Evolutionary conservation across 2,797 vertebrate genomes (phyloP).

Genomic region (Pseudopleuronectes americanus): DNA sequence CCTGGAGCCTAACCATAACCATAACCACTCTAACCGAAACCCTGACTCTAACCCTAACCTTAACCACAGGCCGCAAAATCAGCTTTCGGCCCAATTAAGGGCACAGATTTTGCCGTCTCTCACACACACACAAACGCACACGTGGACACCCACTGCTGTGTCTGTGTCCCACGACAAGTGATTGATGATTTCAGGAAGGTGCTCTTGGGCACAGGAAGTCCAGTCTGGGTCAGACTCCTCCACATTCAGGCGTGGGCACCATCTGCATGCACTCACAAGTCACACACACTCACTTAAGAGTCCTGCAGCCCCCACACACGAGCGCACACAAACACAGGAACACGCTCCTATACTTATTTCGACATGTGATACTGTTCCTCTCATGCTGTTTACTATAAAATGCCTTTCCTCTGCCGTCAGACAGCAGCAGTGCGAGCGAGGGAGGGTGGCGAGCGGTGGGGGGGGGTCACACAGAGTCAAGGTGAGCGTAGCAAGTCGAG

Average conservation of each 20-base stretch:
- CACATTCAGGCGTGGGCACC: constrained; percentile 63
- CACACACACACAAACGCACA: constrained; percentile 9
- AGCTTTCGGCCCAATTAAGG: background rate
- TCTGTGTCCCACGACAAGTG: constrained; percentile 59
- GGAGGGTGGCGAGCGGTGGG: background rate
- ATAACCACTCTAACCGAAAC: background rate
- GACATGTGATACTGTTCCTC: constrained; percentile 51
- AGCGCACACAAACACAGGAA: constrained; percentile 32
- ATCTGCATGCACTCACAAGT: constrained; percentile 73
- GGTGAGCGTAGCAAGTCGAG: constrained; percentile 41
- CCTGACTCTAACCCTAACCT: background rate
- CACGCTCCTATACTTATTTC: constrained; percentile 33
- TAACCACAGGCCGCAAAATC: background rate
- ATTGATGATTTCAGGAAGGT: constrained; percentile 82
- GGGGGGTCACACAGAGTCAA: constrained; percentile 30
- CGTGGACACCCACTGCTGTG: constrained; percentile 10
- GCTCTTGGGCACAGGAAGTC: constrained; percentile 78
- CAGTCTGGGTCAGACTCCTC: constrained; percentile 75
- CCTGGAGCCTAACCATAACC: background rate
- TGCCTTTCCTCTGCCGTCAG: constrained; percentile 46
- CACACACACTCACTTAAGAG: constrained; percentile 37
- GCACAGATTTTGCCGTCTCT: background rate
- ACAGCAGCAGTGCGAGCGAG: constrained; percentile 21
- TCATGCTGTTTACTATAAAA: constrained; percentile 50
- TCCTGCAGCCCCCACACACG: background rate